These are phyloP conservation scores for Drosophila nr. perissopoda DNA, from an alignment of 2,888 invertebrate species.

Conservation along the genomic window DNA sequence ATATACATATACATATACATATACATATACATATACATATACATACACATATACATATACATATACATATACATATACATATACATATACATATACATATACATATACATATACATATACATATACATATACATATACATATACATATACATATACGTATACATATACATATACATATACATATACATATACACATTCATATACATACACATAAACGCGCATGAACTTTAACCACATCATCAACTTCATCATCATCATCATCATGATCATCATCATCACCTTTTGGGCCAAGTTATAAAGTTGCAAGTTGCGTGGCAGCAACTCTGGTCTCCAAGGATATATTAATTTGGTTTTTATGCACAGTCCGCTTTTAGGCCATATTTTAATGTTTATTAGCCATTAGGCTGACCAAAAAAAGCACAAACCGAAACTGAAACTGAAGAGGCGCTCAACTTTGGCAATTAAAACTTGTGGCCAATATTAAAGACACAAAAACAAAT, in stretches of 20 bases:
- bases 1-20: not conserved
- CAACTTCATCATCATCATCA: not conserved
- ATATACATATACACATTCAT: not conserved
- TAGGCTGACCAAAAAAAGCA: conserved; percentile 57
- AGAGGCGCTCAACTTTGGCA: conserved; percentile 60
- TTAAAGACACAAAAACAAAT: conserved; percentile 14
- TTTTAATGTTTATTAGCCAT: conserved; percentile 76
- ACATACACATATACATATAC: not conserved
- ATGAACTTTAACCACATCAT: conserved; percentile 4
- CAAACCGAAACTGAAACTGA: conserved; percentile 3
- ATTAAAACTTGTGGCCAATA: conserved; percentile 65
- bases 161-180: not conserved
- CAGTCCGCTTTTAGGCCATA: conserved; percentile 58
- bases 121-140: not conserved
- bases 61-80: not conserved
- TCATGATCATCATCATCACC: conserved; percentile 6
- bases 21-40: not conserved
- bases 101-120: not conserved
- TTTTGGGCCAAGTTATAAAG: conserved; percentile 27
- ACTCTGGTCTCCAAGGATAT: conserved; percentile 73
- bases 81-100: not conserved
- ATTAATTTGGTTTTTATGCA: conserved; percentile 77
- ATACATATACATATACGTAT: not conserved
- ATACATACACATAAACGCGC: not conserved
- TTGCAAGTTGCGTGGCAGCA: conserved; percentile 24